Evolutionary conservation across 2,113 vertebrate species (phyloP).

Genomic region (Toxotes chatareus): DNA sequence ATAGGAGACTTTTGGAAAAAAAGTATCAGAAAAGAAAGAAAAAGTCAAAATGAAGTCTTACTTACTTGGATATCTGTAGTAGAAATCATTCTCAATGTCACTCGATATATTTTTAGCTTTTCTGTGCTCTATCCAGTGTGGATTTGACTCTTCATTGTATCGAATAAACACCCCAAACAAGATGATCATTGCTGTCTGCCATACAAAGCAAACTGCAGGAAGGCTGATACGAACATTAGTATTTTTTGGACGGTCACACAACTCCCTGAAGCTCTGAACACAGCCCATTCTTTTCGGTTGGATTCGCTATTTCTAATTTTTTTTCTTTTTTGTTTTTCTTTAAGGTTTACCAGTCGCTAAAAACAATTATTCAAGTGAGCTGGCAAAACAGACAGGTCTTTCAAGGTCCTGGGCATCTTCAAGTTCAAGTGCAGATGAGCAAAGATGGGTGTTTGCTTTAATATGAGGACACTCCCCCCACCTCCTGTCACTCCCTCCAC

Average conservation of each 20-base stretch:
- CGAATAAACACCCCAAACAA: slow-evolving; percentile 94
- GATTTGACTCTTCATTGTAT: slow-evolving; percentile 83
- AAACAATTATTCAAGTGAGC: not conserved
- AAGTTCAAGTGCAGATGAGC: slow-evolving; percentile 11
- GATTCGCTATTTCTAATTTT: not conserved
- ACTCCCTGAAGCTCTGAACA: slow-evolving; percentile 70
- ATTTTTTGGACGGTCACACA: slow-evolving; percentile 84
- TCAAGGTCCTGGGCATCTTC: slow-evolving; percentile 34
- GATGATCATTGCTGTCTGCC: slow-evolving; percentile 91
- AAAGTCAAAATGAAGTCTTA: slow-evolving; percentile 50
- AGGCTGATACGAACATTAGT: slow-evolving; percentile 89
- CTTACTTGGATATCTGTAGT: slow-evolving; percentile 98
- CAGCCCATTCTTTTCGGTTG: slow-evolving; percentile 74
- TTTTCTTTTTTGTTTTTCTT: not conserved
- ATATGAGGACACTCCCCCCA: slow-evolving; percentile 57
- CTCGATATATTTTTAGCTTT: slow-evolving; percentile 80
- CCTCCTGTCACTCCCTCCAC: slow-evolving; percentile 55
- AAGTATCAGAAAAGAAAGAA: not conserved
- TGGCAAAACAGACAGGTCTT: not conserved
- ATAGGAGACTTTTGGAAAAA: slow-evolving; percentile 16
- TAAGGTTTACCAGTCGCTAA: not conserved
- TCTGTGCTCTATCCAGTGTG: slow-evolving; percentile 84
- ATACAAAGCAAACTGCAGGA: slow-evolving; percentile 88
- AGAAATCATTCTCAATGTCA: slow-evolving; percentile 94
- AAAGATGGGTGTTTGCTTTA: slow-evolving; percentile 4